phyloP scores from a whole-genome alignment of 2,888 invertebrate genomes.

The Cremastinae sp. region DNA sequence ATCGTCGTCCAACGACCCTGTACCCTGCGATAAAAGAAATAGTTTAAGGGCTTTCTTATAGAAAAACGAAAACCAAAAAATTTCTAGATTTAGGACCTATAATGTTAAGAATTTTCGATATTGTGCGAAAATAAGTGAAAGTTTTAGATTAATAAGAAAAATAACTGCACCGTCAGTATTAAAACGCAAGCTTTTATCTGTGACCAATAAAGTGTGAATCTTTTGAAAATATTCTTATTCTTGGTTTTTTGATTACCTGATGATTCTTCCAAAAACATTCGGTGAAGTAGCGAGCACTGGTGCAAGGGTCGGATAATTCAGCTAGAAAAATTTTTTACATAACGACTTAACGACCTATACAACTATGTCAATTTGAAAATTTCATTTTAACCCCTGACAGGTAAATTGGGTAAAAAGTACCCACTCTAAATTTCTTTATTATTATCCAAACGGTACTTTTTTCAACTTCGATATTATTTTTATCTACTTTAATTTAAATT shows the following conservation, averaged over 20 bases:
- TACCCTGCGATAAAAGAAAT: conserved; percentile 43
- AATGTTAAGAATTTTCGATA: too few species aligned
- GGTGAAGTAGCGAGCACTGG: conserved; percentile 67
- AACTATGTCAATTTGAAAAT: too few species aligned
- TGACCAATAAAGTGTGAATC: conserved; percentile 38
- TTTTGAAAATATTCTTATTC: neutral
- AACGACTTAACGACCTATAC: too few species aligned
- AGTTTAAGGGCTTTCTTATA: neutral
- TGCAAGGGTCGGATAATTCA: conserved; percentile 64
- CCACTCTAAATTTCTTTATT: too few species aligned
- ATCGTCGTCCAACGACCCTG: conserved; percentile 28
- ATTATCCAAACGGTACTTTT: too few species aligned
- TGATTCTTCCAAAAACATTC: conserved; percentile 68
- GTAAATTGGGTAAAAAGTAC: too few species aligned
- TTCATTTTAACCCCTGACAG: too few species aligned
- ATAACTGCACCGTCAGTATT: conserved; percentile 52
- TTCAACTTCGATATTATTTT: conserved; percentile 1
- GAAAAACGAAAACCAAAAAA: conserved; percentile 47
- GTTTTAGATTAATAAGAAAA: conserved; percentile 29
- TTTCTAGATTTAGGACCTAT: conserved; percentile 16
- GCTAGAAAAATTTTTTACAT: conserved; percentile 30
- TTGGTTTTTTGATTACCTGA: conserved; percentile 58
- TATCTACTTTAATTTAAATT: too few species aligned
- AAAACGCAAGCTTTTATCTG: conserved; percentile 30
- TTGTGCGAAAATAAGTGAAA: too few species aligned